Conservation (phyloP, 2,888 invertebrate genomes). For the Diaphora mendica region DNA sequence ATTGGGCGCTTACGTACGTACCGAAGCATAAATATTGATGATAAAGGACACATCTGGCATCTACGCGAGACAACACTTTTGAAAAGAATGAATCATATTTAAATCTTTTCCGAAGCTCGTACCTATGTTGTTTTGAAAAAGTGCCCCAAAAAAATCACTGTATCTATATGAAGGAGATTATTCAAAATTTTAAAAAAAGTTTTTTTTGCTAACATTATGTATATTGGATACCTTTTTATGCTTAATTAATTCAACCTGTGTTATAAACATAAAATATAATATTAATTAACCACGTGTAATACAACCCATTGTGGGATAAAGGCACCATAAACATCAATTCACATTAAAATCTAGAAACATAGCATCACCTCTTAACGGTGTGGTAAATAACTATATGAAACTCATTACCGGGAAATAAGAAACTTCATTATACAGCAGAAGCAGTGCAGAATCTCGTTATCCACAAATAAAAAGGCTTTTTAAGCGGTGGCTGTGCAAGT, state of each 20-base stretch:
- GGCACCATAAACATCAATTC: slow-evolving; percentile 48
- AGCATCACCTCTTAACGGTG: slow-evolving; percentile 53
- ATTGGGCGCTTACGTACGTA: slow-evolving; percentile 55
- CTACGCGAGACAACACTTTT: slow-evolving; percentile 41
- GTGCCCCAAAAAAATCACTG: background rate
- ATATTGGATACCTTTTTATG: background rate
- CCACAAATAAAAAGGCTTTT: slow-evolving; percentile 77
- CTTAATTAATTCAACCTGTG: slow-evolving; percentile 4
- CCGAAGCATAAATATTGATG: slow-evolving; percentile 68
- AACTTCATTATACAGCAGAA: slow-evolving; percentile 71
- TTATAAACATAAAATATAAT: slow-evolving; percentile 20
- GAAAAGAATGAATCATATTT: background rate
- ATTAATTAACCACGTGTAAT: slow-evolving; percentile 34
- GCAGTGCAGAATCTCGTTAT: slow-evolving; percentile 73
- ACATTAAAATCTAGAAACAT: slow-evolving; percentile 49
- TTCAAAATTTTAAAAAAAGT: background rate
- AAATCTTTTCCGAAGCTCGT: background rate
- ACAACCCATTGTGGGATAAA: slow-evolving; percentile 36
- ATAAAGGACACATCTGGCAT: slow-evolving; percentile 54
- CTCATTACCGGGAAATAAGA: slow-evolving; percentile 74
- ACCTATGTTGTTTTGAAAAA: background rate
- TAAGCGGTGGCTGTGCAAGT: slow-evolving; percentile 61
- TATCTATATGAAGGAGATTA: no score
- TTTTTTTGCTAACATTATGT: no score
- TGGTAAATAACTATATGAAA: slow-evolving; percentile 67